phyloP scores from a whole-genome alignment of 1,140 invertebrate species.

The Epicauta chinensis region DNA sequence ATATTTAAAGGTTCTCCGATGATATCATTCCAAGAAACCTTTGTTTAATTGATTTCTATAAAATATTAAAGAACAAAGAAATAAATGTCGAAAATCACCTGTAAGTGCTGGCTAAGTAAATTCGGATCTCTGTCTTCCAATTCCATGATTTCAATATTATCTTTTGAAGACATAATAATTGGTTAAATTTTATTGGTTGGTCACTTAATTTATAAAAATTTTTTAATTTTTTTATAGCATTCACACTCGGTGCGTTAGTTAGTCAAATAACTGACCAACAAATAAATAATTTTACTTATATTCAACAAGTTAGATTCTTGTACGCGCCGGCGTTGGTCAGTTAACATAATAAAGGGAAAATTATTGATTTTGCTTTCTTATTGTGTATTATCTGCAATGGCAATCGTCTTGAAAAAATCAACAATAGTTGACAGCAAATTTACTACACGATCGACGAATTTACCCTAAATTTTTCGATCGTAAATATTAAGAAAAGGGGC shows the following conservation, averaged over 20 bases:
- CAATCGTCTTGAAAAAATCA: neutral
- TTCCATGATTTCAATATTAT: constrained; percentile 45
- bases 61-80: too few relatives aligned
- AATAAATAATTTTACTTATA: neutral
- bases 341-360: neutral
- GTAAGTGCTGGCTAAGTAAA: constrained; percentile 59
- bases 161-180: constrained; percentile 10
- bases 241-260: neutral
- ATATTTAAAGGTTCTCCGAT: constrained; percentile 71
- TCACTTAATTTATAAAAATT: neutral
- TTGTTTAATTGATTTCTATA: constrained; percentile 12
- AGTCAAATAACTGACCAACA: neutral
- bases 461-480: too few relatives aligned
- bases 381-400: neutral
- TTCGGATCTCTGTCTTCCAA: constrained; percentile 65
- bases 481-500: too few relatives aligned
- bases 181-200: neutral
- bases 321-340: constrained; percentile 17
- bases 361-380: constrained; percentile 3
- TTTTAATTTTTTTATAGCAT: neutral
- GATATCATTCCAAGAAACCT: constrained; percentile 72
- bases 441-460: too few relatives aligned
- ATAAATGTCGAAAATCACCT: constrained; percentile 45
- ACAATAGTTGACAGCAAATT: too few relatives aligned
- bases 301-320: constrained; percentile 12